phyloP scores from a whole-genome alignment of 1,140 invertebrate species.

The Pygmarrhopalites habei region DNA sequence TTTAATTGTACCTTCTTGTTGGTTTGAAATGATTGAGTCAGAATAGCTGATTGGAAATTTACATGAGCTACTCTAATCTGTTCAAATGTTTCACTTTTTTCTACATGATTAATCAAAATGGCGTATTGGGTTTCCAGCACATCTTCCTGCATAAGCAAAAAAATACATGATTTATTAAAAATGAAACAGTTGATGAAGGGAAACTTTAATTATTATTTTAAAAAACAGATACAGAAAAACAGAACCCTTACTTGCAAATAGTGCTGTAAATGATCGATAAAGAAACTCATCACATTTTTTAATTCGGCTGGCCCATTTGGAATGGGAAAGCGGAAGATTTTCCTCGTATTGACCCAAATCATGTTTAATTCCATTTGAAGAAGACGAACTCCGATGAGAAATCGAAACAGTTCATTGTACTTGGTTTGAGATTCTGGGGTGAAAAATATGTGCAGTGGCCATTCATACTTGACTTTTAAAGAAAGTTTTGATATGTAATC shows the following conservation, averaged over 20 bases:
- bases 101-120: constrained; percentile 20
- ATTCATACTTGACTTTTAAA: constrained; percentile 44
- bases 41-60: constrained; percentile 32
- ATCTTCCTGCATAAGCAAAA: constrained; percentile 26
- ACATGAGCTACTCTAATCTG: constrained; percentile 33
- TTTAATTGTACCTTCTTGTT: constrained; percentile 14
- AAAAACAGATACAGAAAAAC: neutral
- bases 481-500: constrained; percentile 12
- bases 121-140: constrained; percentile 34
- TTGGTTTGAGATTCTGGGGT: constrained; percentile 58
- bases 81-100: constrained; percentile 38
- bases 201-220: neutral
- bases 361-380: constrained; percentile 33
- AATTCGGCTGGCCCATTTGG: constrained; percentile 32
- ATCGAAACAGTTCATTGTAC: constrained; percentile 65
- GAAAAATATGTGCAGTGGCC: constrained; percentile 69
- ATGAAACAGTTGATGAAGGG: too few species aligned
- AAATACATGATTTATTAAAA: too few species aligned
- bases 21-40: constrained; percentile 33
- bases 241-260: constrained; percentile 33
- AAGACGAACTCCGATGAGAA: constrained; percentile 59
- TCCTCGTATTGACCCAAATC: constrained; percentile 34
- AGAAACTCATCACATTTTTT: constrained; percentile 31
- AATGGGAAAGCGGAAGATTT: constrained; percentile 36
- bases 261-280: constrained; percentile 37